phyloP scores from a whole-genome alignment of 2,888 invertebrate species.

The Polydrusus tereticollis region DNA sequence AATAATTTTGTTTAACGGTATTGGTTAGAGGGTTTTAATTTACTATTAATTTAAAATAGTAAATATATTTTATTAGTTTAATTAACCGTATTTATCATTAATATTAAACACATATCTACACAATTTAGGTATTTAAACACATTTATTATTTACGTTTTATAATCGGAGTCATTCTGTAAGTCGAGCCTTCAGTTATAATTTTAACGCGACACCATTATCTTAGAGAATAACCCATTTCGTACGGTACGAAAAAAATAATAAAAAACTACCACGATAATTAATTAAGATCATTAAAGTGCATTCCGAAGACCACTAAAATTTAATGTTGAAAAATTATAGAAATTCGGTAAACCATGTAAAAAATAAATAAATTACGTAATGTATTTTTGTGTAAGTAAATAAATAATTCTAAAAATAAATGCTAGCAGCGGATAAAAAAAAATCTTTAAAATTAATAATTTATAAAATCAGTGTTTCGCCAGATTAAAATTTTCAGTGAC shows the following conservation, averaged over 20 bases:
- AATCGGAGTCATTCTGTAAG: conserved; percentile 29
- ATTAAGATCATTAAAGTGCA: no score
- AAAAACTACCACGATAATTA: not conserved
- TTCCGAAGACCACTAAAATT: not conserved
- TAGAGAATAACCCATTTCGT: conserved; percentile 54
- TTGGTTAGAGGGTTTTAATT: not conserved
- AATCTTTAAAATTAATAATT: no score
- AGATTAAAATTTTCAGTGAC: no score
- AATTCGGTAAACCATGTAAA: no score
- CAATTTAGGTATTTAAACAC: not conserved
- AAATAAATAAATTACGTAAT: no score
- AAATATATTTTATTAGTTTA: not conserved
- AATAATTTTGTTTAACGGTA: no score
- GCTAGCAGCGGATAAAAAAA: no score
- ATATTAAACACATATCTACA: conserved; percentile 2
- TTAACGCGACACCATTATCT: conserved; percentile 23
- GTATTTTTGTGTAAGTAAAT: no score
- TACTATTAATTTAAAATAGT: not conserved
- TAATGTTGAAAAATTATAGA: no score
- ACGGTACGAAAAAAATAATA: not conserved
- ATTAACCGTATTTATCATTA: conserved; percentile 17
- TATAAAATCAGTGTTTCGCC: no score
- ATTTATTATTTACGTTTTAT: not conserved
- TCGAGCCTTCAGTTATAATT: conserved; percentile 1
- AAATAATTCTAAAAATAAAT: no score